phyloP scores from a whole-genome alignment of 2,797 vertebrate species.

The Lacerta viridis region DNA sequence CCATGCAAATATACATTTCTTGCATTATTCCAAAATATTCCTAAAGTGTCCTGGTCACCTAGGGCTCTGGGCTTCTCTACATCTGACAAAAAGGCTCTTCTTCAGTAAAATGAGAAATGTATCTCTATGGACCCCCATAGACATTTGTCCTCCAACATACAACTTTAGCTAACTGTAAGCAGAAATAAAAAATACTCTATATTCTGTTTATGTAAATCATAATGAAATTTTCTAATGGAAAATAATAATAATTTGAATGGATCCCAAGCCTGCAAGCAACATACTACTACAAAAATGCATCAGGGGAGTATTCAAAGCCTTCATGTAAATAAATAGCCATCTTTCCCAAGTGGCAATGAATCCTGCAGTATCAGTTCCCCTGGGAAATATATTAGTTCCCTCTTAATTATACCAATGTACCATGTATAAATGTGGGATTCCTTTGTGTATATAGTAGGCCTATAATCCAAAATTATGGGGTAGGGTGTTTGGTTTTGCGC shows the following conservation, averaged over 20 bases:
- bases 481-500: neutral
- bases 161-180: rapidly evolving
- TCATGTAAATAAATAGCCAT: neutral
- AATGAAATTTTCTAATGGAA: constrained; percentile 35
- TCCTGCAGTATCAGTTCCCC: neutral
- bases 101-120: neutral
- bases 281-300: neutral
- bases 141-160: neutral
- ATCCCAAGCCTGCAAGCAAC: neutral
- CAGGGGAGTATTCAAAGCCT: rapidly evolving
- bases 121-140: neutral
- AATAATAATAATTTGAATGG: neutral
- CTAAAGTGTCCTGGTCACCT: neutral
- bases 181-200: rapidly evolving
- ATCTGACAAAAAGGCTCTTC: neutral
- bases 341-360: neutral
- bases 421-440: neutral
- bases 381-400: neutral
- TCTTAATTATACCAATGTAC: neutral
- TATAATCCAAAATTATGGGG: neutral
- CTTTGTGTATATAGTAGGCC: neutral
- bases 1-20: neutral
- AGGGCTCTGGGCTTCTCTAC: too few relatives aligned
- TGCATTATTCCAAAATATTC: neutral
- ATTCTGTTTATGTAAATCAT: neutral